Evolutionary conservation across 1,140 invertebrate species (phyloP).

Genomic region (Bursaphelenchus mucronatus): DNA sequence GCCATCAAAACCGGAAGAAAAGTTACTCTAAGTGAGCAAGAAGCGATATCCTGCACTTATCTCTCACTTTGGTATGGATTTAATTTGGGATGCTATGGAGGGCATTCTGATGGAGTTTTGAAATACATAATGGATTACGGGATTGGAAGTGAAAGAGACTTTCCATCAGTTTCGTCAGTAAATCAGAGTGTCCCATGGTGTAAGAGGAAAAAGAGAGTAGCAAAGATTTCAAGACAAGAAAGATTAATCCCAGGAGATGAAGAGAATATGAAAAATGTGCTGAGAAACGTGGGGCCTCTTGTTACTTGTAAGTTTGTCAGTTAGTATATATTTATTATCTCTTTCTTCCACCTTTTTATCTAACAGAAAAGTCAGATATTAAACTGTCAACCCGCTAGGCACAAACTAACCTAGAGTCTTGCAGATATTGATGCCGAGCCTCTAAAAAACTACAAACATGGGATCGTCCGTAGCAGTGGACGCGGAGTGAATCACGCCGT

Average conservation of each 20-base stretch:
- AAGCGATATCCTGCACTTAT: slow-evolving; percentile 75
- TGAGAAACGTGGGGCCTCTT: too few relatives aligned
- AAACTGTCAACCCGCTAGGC: neutral
- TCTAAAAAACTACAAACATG: slow-evolving; percentile 3
- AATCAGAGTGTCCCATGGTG: neutral
- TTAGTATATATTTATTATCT: too few relatives aligned
- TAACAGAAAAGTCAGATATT: too few relatives aligned
- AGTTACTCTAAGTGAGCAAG: slow-evolving; percentile 85
- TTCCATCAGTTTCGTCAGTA: neutral
- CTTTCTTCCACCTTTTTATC: too few relatives aligned
- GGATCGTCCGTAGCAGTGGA: neutral
- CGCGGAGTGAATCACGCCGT: slow-evolving; percentile 15
- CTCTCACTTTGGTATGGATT: slow-evolving; percentile 75
- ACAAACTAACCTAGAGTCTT: neutral
- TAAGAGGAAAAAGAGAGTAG: slow-evolving; percentile 1
- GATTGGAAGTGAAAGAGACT: neutral
- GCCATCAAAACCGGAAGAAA: slow-evolving; percentile 76
- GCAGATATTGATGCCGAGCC: slow-evolving; percentile 11
- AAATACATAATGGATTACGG: slow-evolving; percentile 1
- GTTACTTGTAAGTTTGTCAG: too few relatives aligned
- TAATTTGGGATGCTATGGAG: neutral
- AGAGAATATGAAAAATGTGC: too few relatives aligned
- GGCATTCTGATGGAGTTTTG: neutral
- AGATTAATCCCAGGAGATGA: too few relatives aligned
- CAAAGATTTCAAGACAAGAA: slow-evolving; percentile 13